phyloP scores from a whole-genome alignment of 2,888 invertebrate genomes.

The Cryptocephalus moraei region DNA sequence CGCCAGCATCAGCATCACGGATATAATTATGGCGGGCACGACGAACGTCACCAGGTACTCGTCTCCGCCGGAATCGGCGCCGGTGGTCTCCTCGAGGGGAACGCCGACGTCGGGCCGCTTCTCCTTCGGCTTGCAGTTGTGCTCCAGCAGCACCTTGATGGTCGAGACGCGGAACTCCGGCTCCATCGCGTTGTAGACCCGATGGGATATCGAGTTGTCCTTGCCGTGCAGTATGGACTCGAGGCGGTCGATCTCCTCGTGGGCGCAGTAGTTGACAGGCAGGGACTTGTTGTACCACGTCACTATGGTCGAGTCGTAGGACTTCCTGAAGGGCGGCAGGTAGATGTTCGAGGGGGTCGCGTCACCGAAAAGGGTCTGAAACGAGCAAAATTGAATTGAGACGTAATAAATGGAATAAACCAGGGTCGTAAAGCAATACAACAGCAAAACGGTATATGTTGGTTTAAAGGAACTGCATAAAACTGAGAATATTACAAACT shows the following conservation, averaged over 20 bases:
- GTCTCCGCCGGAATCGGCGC: conserved; percentile 40
- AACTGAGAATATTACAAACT: too few species aligned
- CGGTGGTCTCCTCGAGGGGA: conserved; percentile 3
- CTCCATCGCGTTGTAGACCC: conserved; percentile 57
- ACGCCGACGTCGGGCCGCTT: conserved; percentile 16
- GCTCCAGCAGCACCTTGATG: conserved; percentile 50
- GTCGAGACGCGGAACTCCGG: conserved; percentile 61
- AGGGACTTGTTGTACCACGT: conserved; percentile 76
- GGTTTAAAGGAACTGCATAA: too few species aligned
- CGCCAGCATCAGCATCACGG: conserved; percentile 78
- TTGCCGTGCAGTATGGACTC: conserved; percentile 57
- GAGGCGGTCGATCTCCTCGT: conserved; percentile 62
- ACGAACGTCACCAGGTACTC: conserved; percentile 75
- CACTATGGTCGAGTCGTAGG: conserved; percentile 56
- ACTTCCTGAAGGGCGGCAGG: conserved; percentile 50
- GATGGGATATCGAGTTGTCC: conserved; percentile 36
- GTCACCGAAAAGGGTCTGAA: conserved; percentile 65
- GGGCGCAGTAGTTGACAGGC: conserved; percentile 63
- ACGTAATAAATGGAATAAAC: too few species aligned
- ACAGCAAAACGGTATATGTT: too few species aligned
- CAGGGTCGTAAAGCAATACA: too few species aligned
- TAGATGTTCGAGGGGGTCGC: conserved; percentile 61
- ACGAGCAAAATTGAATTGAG: conserved; percentile 6
- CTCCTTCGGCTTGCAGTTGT: conserved; percentile 42
- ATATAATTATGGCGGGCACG: conserved; percentile 79